Base-by-base conservation (phyloP, 2,888 invertebrate genomes). In the Macrosoma leucophasiata region DNA sequence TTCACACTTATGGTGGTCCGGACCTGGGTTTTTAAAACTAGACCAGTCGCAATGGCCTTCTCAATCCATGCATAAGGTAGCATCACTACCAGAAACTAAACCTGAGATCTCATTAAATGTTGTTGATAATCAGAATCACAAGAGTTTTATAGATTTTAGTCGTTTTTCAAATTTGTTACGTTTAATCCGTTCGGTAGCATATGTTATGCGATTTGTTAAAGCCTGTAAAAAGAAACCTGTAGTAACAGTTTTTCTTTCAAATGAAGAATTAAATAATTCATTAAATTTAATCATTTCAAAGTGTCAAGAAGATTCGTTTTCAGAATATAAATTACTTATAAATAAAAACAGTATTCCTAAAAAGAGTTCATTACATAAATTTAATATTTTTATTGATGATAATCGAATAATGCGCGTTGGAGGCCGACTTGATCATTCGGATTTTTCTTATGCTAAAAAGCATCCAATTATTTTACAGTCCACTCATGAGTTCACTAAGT, bases 381-480 rank as follows among this genome's bases (percentile, higher is more conserved):
- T 51, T 17, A 52, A 45, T 25, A 35, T 37, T 1, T 53, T 41
- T 25, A 2, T 53, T 7, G 50, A 52, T 17, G 11, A 33, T 1
- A 21, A 48, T 14, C 37, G 41, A 1, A 13, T 53, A 4, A 43
- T 52, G 21, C 39, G 52, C 4, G 52, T 55, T 1, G 53, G 49
- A 9, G 57, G 52, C n/a, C 43, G 52, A 6, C 14, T 56, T 1
- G 10, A 12, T 0, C 46, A 48, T 27, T 45, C 49, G 0, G 5
- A 36, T 2, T 48, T 37, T 14, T 0, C 24, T 0, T 49, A 40
- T 28, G 39, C 50, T 3, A 54, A 52, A 29, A 54, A 49, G 19
- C 52, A 53, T 13, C 53, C 50, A 1, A 44, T 54, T 13, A 10
- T 54, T 3, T 7, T 58, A 43, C 46, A 52, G 33, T 48, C 50